Conservation (phyloP, 2,113 vertebrate species). For the Platichthys stellatus region DNA sequence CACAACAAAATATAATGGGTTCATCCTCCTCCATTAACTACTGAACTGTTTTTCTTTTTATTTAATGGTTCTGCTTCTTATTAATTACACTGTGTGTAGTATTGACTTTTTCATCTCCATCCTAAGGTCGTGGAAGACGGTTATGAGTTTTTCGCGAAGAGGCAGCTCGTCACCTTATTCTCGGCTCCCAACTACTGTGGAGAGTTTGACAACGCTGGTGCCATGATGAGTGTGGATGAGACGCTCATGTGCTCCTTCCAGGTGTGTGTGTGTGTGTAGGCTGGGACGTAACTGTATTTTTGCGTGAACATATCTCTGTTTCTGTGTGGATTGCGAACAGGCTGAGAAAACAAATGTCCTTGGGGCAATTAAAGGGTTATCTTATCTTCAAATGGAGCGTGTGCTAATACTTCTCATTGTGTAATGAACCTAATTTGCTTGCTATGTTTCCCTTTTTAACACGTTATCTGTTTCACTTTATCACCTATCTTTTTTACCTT, state of each 20-base stretch:
- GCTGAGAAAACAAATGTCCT: background rate
- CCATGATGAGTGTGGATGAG: slow-evolving; percentile 87
- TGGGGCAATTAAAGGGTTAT: background rate
- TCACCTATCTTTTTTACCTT: background rate
- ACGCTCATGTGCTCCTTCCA: slow-evolving; percentile 88
- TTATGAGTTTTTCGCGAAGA: slow-evolving; percentile 85
- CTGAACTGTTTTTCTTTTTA: too few relatives aligned
- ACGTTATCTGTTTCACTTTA: background rate
- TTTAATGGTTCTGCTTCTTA: background rate
- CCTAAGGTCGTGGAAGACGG: slow-evolving; percentile 85
- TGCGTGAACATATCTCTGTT: background rate
- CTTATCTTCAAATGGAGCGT: background rate
- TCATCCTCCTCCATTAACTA: too few relatives aligned
- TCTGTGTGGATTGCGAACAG: background rate
- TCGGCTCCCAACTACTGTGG: slow-evolving; percentile 87
- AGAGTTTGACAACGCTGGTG: slow-evolving; percentile 85
- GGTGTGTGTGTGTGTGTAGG: slow-evolving; percentile 56
- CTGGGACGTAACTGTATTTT: background rate
- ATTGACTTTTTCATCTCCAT: background rate
- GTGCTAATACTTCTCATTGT: background rate
- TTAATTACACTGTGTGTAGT: background rate
- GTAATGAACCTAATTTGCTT: background rate
- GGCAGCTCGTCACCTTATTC: slow-evolving; percentile 85
- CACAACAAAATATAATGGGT: too few relatives aligned
- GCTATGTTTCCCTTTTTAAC: background rate